phyloP scores from a whole-genome alignment of 2,113 vertebrate species.

The Dinomys branickii region DNA sequence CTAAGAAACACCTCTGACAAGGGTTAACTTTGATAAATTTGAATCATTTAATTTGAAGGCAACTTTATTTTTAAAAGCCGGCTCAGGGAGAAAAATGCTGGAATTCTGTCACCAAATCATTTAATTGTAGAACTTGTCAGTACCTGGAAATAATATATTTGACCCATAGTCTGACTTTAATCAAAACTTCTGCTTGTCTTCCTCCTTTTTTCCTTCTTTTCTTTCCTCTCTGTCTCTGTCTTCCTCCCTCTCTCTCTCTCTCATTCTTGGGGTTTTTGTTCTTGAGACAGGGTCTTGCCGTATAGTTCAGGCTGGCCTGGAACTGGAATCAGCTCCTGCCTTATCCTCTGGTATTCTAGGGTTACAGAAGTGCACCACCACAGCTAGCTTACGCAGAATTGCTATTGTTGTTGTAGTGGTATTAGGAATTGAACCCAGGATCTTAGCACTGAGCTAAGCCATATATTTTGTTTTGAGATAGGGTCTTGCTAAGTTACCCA shows the following conservation, averaged over 20 bases:
- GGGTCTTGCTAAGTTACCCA: background rate
- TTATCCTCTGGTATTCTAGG: background rate
- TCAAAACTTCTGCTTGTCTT: background rate
- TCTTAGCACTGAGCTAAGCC: background rate
- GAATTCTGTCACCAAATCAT: background rate
- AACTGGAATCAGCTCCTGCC: background rate
- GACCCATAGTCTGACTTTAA: background rate
- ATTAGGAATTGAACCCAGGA: background rate
- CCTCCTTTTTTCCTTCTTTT: background rate
- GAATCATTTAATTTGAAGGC: background rate
- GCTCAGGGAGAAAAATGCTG: background rate
- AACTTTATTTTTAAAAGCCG: background rate
- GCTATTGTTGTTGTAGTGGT: background rate
- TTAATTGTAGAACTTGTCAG: constrained; percentile 45
- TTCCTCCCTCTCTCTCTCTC: background rate
- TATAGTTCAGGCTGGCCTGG: background rate
- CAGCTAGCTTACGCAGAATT: background rate
- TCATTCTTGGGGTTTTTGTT: background rate
- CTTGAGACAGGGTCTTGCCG: background rate
- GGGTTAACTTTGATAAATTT: background rate
- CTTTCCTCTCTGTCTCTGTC: too few species aligned
- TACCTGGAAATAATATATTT: background rate
- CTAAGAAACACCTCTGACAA: background rate
- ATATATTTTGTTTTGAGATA: background rate
- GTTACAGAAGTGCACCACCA: background rate